Conservation (phyloP, 2,797 vertebrate genomes). For the Sus cebifrons region DNA sequence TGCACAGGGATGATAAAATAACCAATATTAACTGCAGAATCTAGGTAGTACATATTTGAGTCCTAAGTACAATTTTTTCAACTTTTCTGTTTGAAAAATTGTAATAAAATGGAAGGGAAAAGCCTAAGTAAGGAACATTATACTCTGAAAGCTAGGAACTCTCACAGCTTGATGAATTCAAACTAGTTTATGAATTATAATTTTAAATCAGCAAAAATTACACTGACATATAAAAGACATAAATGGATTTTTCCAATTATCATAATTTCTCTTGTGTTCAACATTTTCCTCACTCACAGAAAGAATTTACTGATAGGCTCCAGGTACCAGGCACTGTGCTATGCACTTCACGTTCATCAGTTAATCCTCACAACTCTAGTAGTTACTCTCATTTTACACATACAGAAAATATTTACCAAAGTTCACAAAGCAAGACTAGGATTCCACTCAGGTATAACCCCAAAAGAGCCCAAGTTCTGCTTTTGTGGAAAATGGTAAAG, state of each 20-base stretch:
- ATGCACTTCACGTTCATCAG: slow-evolving; percentile 55
- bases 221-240: slow-evolving; percentile 59
- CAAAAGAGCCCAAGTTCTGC: slow-evolving; percentile 52
- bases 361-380: slow-evolving; percentile 55
- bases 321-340: slow-evolving; percentile 32
- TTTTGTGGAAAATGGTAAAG: slow-evolving; percentile 55
- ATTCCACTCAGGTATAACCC: slow-evolving; percentile 51
- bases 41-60: background rate
- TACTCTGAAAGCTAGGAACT: background rate
- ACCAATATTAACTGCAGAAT: slow-evolving; percentile 37
- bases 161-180: slow-evolving; percentile 26
- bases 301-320: slow-evolving; percentile 45
- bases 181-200: slow-evolving; percentile 55
- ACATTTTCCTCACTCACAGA: slow-evolving; percentile 50
- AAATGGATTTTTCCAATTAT: slow-evolving; percentile 43
- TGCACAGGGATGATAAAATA: background rate
- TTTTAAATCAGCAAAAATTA: slow-evolving; percentile 65
- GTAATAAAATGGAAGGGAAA: slow-evolving; percentile 30
- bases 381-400: slow-evolving; percentile 65
- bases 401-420: slow-evolving; percentile 60
- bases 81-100: slow-evolving; percentile 8
- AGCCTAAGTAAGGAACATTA: slow-evolving; percentile 52
- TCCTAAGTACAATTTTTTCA: slow-evolving; percentile 59
- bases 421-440: slow-evolving; percentile 53
- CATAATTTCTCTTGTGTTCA: slow-evolving; percentile 29